A percentile compares a stretch with the other conserved stretches of the same genome.
Evolutionary conservation across 2,797 vertebrate species (phyloP).

Genomic region (Poeciliopsis presidionis): DNA sequence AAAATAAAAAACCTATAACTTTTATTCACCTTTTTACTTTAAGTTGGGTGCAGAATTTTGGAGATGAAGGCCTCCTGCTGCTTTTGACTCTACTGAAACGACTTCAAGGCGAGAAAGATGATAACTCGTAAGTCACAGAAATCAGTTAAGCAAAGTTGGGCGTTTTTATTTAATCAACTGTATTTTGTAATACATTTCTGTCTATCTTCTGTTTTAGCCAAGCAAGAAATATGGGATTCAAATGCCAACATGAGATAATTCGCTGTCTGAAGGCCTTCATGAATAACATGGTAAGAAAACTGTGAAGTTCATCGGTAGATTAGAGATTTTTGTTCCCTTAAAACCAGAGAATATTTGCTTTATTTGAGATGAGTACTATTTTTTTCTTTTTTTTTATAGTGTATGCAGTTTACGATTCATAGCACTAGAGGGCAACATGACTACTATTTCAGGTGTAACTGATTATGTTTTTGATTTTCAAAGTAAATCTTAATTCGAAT

Average conservation of each 20-base stretch:
- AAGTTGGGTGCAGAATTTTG: constrained; percentile 95
- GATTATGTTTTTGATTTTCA: neutral
- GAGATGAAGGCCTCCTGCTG: constrained; percentile 85
- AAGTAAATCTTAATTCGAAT: neutral
- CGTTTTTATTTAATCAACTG: neutral
- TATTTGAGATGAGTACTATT: neutral
- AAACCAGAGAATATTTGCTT: neutral
- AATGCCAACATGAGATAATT: constrained; percentile 92
- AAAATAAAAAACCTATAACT: neutral
- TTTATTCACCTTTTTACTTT: constrained; percentile 26
- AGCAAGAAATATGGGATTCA: constrained; percentile 70
- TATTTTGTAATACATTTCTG: constrained; percentile 12
- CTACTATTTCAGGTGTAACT: neutral
- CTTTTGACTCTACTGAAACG: constrained; percentile 84
- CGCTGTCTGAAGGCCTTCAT: constrained; percentile 95
- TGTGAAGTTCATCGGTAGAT: neutral
- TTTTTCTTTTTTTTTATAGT: neutral
- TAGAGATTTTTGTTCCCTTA: neutral
- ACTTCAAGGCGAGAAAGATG: constrained; percentile 88
- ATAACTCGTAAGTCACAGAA: constrained; percentile 71
- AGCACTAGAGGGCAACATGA: constrained; percentile 39
- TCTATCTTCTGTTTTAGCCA: neutral
- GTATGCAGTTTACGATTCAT: constrained; percentile 10
- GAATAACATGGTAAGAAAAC: constrained; percentile 89
- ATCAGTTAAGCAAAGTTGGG: neutral